Percentiles rank a stretch among this genome's conserved stretches.
Conservation (phyloP, 2,888 invertebrate species). For the Anticlea derivata region DNA sequence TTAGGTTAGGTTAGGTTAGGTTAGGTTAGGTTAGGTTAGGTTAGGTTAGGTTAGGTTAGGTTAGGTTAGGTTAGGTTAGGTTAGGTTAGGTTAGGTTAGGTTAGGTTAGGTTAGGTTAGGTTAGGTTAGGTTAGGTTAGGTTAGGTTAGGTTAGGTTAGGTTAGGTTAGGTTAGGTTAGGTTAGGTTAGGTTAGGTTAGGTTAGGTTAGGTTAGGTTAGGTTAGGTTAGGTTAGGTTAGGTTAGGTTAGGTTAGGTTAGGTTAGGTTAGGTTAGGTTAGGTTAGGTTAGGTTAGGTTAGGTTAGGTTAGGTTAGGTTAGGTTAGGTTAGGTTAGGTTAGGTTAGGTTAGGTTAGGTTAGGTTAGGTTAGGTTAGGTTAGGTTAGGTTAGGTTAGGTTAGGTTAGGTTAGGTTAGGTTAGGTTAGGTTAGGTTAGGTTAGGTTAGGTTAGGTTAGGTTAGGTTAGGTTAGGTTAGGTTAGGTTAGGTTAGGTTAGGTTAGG, state of each 20-base stretch:
- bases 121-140: constrained; percentile 10
- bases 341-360: constrained; percentile 23
- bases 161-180: constrained; percentile 7
- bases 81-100: constrained; percentile 11
- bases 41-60: constrained; percentile 10
- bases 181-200: constrained; percentile 1
- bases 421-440: constrained; percentile 14
- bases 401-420: constrained; percentile 15
- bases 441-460: constrained; percentile 18
- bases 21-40: constrained; percentile 10
- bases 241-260: too few relatives aligned
- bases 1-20: constrained; percentile 10
- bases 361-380: constrained; percentile 16
- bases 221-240: too few relatives aligned
- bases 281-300: too few relatives aligned
- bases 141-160: constrained; percentile 7
- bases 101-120: constrained; percentile 10
- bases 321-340: constrained; percentile 25
- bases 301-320: constrained; percentile 23
- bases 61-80: constrained; percentile 12
- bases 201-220: too few relatives aligned
- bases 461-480: background rate
- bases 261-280: too few relatives aligned
- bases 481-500: constrained; percentile 1
- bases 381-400: constrained; percentile 16